These are phyloP conservation scores for Holacanthella duospinosa DNA, from an alignment of 2,888 invertebrate genomes.

Conservation along the genomic window DNA sequence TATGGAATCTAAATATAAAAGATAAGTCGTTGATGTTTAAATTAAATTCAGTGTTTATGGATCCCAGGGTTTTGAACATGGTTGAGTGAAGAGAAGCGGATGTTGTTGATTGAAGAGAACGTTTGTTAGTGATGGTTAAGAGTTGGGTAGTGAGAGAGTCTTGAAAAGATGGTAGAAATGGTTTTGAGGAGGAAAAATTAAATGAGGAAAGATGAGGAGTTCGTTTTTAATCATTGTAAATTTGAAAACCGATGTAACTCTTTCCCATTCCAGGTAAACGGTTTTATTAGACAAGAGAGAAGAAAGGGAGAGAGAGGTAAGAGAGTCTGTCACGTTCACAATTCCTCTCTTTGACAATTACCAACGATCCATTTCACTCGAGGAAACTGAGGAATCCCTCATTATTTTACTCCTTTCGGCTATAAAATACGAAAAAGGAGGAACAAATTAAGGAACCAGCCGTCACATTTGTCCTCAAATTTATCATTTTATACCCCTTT, in stretches of 20 bases:
- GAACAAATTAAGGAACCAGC: not conserved
- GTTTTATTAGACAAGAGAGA: not conserved
- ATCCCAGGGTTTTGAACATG: not conserved
- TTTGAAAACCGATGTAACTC: not conserved
- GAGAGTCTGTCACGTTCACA: slow-evolving; percentile 3
- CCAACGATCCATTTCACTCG: slow-evolving; percentile 1
- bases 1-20: not conserved
- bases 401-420: not conserved
- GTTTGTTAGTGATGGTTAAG: not conserved
- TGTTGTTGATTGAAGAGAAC: not conserved
- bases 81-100: not conserved
- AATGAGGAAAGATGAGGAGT: slow-evolving; percentile 4
- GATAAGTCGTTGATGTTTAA: not conserved
- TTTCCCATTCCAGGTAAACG: slow-evolving; percentile 6
- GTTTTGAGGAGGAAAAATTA: not conserved
- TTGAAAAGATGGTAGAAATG: not conserved
- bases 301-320: not conserved
- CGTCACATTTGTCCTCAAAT: too few species aligned
- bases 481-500: too few species aligned
- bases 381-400: slow-evolving; percentile 6
- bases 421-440: not conserved
- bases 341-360: slow-evolving; percentile 1
- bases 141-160: not conserved
- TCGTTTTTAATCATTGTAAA: not conserved
- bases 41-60: slow-evolving; percentile 2